These are phyloP conservation scores for Ascaphus truei DNA, from an alignment of 2,113 vertebrate genomes.

Conservation along the genomic window DNA sequence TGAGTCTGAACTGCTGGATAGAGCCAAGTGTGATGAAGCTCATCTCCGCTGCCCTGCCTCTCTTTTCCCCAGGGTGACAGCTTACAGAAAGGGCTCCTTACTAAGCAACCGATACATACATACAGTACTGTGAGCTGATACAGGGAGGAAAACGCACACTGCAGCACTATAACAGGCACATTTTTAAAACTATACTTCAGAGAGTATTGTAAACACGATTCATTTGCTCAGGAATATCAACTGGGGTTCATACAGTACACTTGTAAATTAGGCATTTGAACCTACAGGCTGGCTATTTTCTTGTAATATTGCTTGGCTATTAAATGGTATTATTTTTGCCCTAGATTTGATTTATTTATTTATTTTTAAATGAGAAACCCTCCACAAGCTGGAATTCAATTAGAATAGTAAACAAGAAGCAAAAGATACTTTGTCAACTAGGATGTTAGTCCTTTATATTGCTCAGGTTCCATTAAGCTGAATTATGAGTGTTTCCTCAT, in stretches of 20 bases:
- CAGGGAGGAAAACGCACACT: neutral
- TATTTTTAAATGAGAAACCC: no score
- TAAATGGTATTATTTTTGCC: no score
- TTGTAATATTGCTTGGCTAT: neutral
- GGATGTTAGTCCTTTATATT: no score
- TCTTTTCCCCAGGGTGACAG: slow-evolving; percentile 5
- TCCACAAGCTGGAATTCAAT: no score
- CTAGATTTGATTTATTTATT: no score
- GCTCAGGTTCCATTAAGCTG: no score
- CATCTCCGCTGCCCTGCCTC: neutral
- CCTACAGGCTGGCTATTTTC: neutral
- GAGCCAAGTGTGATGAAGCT: slow-evolving; percentile 34
- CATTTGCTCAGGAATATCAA: neutral
- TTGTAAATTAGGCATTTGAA: neutral
- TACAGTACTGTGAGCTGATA: slow-evolving; percentile 4
- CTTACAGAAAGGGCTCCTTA: slow-evolving; percentile 10
- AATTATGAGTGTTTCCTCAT: no score
- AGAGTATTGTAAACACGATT: neutral
- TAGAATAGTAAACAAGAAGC: no score
- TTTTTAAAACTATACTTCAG: neutral
- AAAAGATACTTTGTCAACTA: no score
- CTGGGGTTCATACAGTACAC: neutral
- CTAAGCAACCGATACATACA: slow-evolving; percentile 10
- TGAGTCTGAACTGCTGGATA: neutral
- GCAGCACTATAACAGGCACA: neutral